phyloP scores from a whole-genome alignment of 2,888 invertebrate species.

The Electrophaes corylata region DNA sequence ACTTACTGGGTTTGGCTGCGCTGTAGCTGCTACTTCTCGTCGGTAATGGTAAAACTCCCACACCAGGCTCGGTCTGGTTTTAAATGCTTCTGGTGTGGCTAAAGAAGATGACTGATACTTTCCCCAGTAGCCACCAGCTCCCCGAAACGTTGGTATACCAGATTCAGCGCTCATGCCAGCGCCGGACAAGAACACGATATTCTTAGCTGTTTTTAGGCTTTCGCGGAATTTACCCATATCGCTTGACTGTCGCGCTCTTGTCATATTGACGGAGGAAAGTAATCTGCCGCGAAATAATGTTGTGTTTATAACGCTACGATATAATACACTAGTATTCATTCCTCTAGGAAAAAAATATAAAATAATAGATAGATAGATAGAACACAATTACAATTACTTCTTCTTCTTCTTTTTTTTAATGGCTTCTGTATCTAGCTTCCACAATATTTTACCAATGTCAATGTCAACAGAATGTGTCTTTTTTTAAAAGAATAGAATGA shows the following conservation, averaged over 20 bases:
- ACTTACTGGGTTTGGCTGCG: constrained; percentile 87
- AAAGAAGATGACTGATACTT: constrained; percentile 87
- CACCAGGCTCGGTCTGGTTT: constrained; percentile 89
- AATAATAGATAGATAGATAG: neutral
- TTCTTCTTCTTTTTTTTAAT: too few species aligned
- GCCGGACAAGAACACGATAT: constrained; percentile 89
- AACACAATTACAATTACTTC: too few species aligned
- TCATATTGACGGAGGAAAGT: constrained; percentile 23
- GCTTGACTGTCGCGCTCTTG: constrained; percentile 54
- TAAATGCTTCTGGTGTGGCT: constrained; percentile 89
- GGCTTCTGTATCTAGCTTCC: too few species aligned
- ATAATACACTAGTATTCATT: constrained; percentile 54
- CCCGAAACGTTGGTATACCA: constrained; percentile 94
- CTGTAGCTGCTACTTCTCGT: constrained; percentile 89
- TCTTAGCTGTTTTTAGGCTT: constrained; percentile 83
- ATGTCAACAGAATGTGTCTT: too few species aligned
- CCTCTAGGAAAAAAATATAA: constrained; percentile 16
- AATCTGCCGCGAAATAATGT: constrained; percentile 36
- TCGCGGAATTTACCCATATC: constrained; percentile 82
- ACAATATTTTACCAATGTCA: too few species aligned
- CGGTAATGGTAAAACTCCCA: constrained; percentile 97
- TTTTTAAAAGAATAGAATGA: too few species aligned
- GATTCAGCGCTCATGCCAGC: constrained; percentile 93
- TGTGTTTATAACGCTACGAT: too few species aligned
- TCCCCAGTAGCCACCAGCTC: constrained; percentile 92